Percentiles rank a stretch among this genome's conserved stretches.
These are phyloP conservation scores for Lasioglossum leucozonium DNA, from an alignment of 2,888 invertebrate genomes.

Conservation along the genomic window DNA sequence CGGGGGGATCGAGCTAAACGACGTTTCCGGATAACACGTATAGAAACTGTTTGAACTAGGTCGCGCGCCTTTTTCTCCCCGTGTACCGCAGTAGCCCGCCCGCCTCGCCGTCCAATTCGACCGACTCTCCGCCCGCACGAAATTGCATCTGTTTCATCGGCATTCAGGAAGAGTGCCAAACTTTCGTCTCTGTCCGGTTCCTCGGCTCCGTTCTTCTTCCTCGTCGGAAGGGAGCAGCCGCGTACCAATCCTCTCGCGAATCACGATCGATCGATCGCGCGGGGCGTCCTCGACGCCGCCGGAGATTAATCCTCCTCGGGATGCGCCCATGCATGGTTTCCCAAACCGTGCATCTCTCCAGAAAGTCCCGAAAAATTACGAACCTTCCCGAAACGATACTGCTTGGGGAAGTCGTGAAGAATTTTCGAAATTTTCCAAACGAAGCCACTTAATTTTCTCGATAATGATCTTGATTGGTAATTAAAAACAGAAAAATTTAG, in stretches of 20 bases:
- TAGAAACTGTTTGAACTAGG: conserved; percentile 69
- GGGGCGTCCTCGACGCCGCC: neutral
- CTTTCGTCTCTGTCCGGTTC: conserved; percentile 35
- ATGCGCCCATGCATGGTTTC: too few species aligned
- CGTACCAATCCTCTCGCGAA: neutral
- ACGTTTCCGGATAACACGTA: conserved; percentile 49
- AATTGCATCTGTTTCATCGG: conserved; percentile 71
- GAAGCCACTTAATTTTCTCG: too few species aligned
- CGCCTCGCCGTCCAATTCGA: conserved; percentile 55
- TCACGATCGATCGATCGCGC: conserved; percentile 10
- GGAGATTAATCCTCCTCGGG: neutral
- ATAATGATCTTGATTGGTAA: too few species aligned
- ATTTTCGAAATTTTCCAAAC: neutral
- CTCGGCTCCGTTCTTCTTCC: conserved; percentile 20
- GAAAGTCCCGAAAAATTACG: too few species aligned
- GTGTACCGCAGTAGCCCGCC: conserved; percentile 48
- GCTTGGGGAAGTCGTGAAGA: too few species aligned
- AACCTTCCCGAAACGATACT: too few species aligned
- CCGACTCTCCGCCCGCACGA: conserved; percentile 48
- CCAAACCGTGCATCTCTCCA: neutral
- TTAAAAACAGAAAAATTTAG: too few species aligned
- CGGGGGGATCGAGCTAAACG: conserved; percentile 56
- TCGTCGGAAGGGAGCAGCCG: neutral
- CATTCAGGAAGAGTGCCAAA: conserved; percentile 65
- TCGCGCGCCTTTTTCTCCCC: conserved; percentile 57